Percentiles rank a stretch among this genome's conserved stretches.
Evolutionary conservation across 2,888 invertebrate genomes (phyloP).

Genomic region (Operophtera brumata): DNA sequence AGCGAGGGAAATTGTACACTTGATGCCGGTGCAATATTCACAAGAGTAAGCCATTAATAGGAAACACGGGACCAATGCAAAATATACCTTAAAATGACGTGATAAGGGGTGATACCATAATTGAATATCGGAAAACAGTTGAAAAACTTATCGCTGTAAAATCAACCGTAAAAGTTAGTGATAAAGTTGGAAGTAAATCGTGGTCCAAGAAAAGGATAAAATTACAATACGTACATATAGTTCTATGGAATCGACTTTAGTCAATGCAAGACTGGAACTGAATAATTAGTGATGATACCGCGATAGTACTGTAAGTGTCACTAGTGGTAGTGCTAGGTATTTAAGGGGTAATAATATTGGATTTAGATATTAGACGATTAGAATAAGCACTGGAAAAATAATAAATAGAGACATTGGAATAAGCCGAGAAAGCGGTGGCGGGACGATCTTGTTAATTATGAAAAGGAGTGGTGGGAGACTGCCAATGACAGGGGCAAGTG

Average conservation of each 20-base stretch:
- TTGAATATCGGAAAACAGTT: not conserved
- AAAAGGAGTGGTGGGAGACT: too few species aligned
- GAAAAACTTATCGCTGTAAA: not conserved
- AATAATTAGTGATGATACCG: constrained; percentile 47
- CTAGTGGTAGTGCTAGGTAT: not conserved
- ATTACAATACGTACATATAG: constrained; percentile 29
- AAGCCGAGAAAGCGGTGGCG: too few species aligned
- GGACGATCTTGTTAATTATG: too few species aligned
- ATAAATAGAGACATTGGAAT: too few species aligned
- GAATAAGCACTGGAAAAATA: too few species aligned
- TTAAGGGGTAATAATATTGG: not conserved
- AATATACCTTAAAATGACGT: constrained; percentile 13
- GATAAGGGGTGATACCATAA: constrained; percentile 31
- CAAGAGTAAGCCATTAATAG: constrained; percentile 17
- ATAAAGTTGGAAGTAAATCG: not conserved
- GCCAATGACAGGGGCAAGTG: too few species aligned
- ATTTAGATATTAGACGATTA: too few species aligned
- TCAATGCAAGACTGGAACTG: constrained; percentile 44
- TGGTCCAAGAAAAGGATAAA: too few species aligned
- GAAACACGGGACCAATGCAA: not conserved
- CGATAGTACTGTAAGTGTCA: constrained; percentile 23
- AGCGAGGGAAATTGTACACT: constrained; percentile 56
- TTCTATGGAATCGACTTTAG: constrained; percentile 32
- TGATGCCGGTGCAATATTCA: constrained; percentile 51
- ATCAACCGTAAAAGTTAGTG: not conserved